These are phyloP conservation scores for Phymorhynchus buccinoides DNA, from an alignment of 1,140 invertebrate species.

Conservation along the genomic window DNA sequence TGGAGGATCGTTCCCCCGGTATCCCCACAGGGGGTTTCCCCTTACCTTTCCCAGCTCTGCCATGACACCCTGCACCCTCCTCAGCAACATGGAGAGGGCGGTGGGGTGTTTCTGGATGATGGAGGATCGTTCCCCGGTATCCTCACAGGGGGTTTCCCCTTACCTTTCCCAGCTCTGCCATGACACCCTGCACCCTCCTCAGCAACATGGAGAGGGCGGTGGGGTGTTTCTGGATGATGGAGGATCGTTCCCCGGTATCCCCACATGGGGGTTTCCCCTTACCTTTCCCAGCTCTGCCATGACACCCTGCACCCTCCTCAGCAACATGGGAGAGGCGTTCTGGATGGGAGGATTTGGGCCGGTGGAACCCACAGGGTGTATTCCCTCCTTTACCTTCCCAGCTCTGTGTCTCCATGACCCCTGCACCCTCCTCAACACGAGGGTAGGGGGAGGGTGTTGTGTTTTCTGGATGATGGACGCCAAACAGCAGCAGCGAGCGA, in stretches of 20 bases:
- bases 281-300: slow-evolving; percentile 80
- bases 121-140: too few relatives aligned
- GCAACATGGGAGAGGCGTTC: too few relatives aligned
- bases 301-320: slow-evolving; percentile 77
- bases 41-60: slow-evolving; percentile 79
- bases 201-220: slow-evolving; percentile 82
- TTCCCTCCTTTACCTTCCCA: too few relatives aligned
- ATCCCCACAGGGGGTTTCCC: too few relatives aligned
- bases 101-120: slow-evolving; percentile 82
- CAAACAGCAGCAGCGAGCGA: slow-evolving; percentile 82
- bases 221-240: slow-evolving; percentile 82
- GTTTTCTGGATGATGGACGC: slow-evolving; percentile 81
- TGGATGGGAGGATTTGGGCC: too few relatives aligned
- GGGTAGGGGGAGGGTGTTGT: slow-evolving; percentile 82
- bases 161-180: slow-evolving; percentile 80
- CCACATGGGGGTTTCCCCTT: too few relatives aligned
- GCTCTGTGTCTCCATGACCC: too few relatives aligned
- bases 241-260: too few relatives aligned
- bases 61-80: slow-evolving; percentile 78
- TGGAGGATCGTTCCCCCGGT: too few relatives aligned
- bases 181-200: slow-evolving; percentile 76
- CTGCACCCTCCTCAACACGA: too few relatives aligned
- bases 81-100: slow-evolving; percentile 81
- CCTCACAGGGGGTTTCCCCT: too few relatives aligned
- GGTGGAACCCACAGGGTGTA: too few relatives aligned